phyloP scores from a whole-genome alignment of 2,888 invertebrate genomes.

The Pherbina coryleti region DNA sequence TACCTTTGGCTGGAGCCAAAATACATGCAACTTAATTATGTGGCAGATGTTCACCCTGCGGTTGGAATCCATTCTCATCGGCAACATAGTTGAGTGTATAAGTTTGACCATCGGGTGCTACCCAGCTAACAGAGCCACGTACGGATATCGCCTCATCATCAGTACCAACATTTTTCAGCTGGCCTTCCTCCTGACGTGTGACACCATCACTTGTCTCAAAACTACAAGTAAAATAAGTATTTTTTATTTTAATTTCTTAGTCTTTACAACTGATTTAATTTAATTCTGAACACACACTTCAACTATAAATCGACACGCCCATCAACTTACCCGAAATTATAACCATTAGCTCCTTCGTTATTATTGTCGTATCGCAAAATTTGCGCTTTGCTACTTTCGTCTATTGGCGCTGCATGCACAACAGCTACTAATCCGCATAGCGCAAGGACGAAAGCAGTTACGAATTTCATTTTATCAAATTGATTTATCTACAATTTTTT shows the following conservation, averaged over 20 bases:
- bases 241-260: too few relatives aligned
- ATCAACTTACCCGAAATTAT: constrained; percentile 62
- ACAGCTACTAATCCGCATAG: neutral
- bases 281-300: neutral
- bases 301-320: neutral
- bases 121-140: constrained; percentile 74
- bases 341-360: constrained; percentile 69
- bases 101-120: constrained; percentile 73
- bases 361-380: constrained; percentile 73
- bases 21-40: constrained; percentile 47
- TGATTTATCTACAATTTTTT: too few relatives aligned
- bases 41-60: constrained; percentile 68
- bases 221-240: constrained; percentile 61
- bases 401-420: neutral
- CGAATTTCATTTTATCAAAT: too few relatives aligned
- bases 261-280: too few relatives aligned
- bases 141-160: constrained; percentile 75
- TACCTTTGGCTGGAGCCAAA: constrained; percentile 54
- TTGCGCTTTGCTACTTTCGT: constrained; percentile 70
- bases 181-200: constrained; percentile 74
- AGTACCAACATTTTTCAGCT: constrained; percentile 74
- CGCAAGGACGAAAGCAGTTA: neutral
- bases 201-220: constrained; percentile 77
- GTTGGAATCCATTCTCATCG: constrained; percentile 68
- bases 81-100: constrained; percentile 70